phyloP scores from a whole-genome alignment of 2,797 vertebrate species.

The Trachurus trachurus region DNA sequence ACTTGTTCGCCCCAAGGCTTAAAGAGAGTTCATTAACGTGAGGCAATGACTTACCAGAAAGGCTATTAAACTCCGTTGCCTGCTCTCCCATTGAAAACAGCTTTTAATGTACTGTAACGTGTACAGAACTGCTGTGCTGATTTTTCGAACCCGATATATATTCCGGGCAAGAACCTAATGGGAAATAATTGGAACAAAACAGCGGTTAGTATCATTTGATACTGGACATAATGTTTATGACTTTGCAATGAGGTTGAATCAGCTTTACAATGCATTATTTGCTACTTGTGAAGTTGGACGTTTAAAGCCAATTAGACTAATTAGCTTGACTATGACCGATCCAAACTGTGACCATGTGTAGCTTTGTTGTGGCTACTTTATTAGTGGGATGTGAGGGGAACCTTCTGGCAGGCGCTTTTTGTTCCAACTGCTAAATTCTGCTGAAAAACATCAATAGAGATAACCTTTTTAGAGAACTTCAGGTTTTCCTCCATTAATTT shows the following conservation, averaged over 20 bases:
- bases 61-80: slow-evolving; percentile 90
- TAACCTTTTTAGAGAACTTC: slow-evolving; percentile 97
- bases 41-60: slow-evolving; percentile 93
- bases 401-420: slow-evolving; percentile 14
- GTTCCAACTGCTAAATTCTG: slow-evolving; percentile 45
- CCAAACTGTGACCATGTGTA: slow-evolving; percentile 35
- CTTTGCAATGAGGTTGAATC: slow-evolving; percentile 74
- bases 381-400: slow-evolving; percentile 31
- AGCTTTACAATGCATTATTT: slow-evolving; percentile 70
- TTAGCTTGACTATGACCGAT: slow-evolving; percentile 54
- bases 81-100: slow-evolving; percentile 98
- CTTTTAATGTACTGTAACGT: slow-evolving; percentile 96
- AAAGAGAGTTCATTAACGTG: slow-evolving; percentile 79
- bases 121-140: slow-evolving; percentile 94
- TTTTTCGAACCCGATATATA: slow-evolving; percentile 95
- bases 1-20: slow-evolving; percentile 76
- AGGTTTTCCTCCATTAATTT: slow-evolving; percentile 90
- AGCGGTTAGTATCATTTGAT: slow-evolving; percentile 76
- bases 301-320: slow-evolving; percentile 69
- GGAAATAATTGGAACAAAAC: slow-evolving; percentile 76
- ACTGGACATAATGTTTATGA: slow-evolving; percentile 78
- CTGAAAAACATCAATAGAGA: slow-evolving; percentile 5
- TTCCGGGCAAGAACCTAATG: slow-evolving; percentile 95
- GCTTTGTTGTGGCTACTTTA: slow-evolving; percentile 49
- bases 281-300: slow-evolving; percentile 54